A percentile compares a stretch with the other conserved stretches of the same genome.
phyloP scores from a whole-genome alignment of 1,140 invertebrate species.

The Drosophila novamexicana region DNA sequence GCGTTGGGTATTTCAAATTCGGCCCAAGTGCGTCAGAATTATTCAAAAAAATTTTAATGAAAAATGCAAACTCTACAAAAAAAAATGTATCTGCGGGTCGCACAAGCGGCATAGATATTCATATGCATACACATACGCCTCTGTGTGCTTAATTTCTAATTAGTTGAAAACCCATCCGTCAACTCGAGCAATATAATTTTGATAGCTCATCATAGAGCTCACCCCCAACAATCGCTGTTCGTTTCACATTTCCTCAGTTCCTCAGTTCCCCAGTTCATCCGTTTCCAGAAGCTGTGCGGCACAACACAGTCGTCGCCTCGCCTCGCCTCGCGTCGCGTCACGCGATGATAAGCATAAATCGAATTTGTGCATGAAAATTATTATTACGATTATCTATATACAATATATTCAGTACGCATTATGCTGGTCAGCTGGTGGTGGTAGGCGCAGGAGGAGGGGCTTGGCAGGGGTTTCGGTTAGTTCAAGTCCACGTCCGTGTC shows the following conservation, averaged over 20 bases:
- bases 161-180: constrained; percentile 55
- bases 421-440: constrained; percentile 53
- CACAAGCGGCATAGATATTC: neutral
- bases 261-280: constrained; percentile 2
- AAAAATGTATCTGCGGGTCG: constrained; percentile 30
- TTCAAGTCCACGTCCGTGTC: constrained; percentile 21
- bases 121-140: neutral
- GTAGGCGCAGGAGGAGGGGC: neutral
- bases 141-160: constrained; percentile 47
- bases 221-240: constrained; percentile 6
- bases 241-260: constrained; percentile 7
- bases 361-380: constrained; percentile 71
- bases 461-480: neutral
- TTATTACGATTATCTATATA: constrained; percentile 58
- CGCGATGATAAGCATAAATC: constrained; percentile 78
- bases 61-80: constrained; percentile 12
- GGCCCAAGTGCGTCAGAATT: constrained; percentile 29
- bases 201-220: constrained; percentile 44
- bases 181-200: constrained; percentile 47
- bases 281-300: constrained; percentile 2
- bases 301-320: neutral
- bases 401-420: constrained; percentile 10
- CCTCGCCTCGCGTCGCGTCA: constrained; percentile 31
- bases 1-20: constrained; percentile 16
- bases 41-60: neutral